Evolutionary conservation across 2,797 vertebrate genomes (phyloP).

Genomic region (Sebastiscus tertius): DNA sequence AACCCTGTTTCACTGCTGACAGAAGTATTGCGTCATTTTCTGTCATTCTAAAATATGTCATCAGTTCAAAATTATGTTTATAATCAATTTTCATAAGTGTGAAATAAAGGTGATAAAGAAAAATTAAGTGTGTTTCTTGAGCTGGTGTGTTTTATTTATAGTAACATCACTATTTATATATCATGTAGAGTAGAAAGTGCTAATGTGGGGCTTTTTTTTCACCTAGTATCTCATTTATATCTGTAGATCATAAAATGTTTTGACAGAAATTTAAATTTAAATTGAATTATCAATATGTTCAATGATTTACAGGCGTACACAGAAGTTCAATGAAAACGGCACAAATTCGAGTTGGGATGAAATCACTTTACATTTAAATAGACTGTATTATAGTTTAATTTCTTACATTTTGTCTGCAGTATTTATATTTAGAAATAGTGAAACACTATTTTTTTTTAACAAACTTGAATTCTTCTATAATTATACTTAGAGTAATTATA

Average conservation of each 20-base stretch:
- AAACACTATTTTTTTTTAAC: not conserved
- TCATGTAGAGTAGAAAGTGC: not conserved
- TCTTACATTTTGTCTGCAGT: not conserved
- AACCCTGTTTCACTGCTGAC: not conserved
- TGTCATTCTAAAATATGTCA: not conserved
- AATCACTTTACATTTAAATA: not conserved
- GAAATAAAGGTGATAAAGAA: not conserved
- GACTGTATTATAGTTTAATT: not conserved
- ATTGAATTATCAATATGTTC: not conserved
- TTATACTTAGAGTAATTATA: not conserved
- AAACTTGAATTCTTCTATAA: not conserved
- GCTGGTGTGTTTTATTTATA: not conserved
- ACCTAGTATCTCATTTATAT: not conserved
- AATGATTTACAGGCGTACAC: not conserved
- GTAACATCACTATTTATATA: not conserved
- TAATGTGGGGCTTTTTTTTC: not conserved
- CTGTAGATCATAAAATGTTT: not conserved
- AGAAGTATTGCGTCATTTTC: too few relatives aligned
- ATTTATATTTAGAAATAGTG: not conserved
- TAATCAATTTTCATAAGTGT: too few relatives aligned
- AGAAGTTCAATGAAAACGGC: not conserved
- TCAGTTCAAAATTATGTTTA: not conserved
- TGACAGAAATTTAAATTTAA: not conserved
- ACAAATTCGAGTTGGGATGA: not conserved
- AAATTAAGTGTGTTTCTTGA: not conserved